Evolutionary conservation across 1,140 invertebrate species (phyloP), one percentile per base, ranked within the genome.

Genomic region (Meteorus sp.): DNA sequence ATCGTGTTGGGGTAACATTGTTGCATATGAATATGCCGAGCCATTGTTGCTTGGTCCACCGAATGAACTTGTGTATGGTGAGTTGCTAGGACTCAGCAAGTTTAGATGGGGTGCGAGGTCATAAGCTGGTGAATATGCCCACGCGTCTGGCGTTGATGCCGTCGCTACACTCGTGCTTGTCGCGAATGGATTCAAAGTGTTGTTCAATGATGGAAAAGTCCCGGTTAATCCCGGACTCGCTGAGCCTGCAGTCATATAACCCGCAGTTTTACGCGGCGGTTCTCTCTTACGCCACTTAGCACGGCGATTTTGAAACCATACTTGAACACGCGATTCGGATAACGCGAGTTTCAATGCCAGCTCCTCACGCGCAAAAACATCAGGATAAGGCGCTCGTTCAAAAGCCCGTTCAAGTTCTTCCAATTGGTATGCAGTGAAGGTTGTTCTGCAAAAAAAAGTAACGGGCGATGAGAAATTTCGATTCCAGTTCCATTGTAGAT

Each of bases 201-300:
- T 84, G 60, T 85, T 86, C 41, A 88, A 80, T 2, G 84, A 85
- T 1, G 84, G 83, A 63, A 86, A 85, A 0, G 88, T 85, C 23
- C 82, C 86, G 56, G 85, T 68, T 72, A 85, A 45, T 81, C 85
- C 60, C 77, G 85, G 70, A 60, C 75, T 79, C 13, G 84, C 86
- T 25, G 83, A 85, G 58, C 87, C 86, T 4, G 82, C 73, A 3
- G 82, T 79, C 69, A 84, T 83, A 48, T 89, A 87, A 69, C 91
- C 90, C 2, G 91, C 90, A 0, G 90, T 93, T 78, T 96, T 96
- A 59, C 97, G 88, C 0, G 95, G 96, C 9, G 97, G 97, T 79
- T 99, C 97, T 3, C 95, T 88, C 78, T 98, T 99, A 13, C 97
- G 84, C 96, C 97, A 99, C 75, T 98, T 99, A 5, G 96, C 96